Base-by-base conservation (phyloP, 1,140 invertebrate species). In the Drosophila bocki region DNA sequence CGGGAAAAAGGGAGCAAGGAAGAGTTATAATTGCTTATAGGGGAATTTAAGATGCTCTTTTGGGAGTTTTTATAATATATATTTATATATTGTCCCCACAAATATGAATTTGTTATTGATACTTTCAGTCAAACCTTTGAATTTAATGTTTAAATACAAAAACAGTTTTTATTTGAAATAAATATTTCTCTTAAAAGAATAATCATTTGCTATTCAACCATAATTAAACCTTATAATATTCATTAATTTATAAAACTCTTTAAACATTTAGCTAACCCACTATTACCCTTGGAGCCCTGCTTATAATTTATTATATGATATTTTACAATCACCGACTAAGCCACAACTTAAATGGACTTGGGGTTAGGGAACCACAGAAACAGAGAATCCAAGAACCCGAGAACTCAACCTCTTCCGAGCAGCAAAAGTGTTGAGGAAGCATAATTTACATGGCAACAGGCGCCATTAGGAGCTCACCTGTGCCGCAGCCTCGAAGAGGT, bases 401-500 rank as follows among this genome's bases (percentile, higher is more conserved):
- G n/a, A 51, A 32, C 4, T 15, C 8, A 5, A 32, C 15, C 6
- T 13, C 42, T 26, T 3, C 26, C 42, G 35, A 22, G 3, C 53
- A 22, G 22, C 50, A 45, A 67, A 88, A 88, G 85, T 91, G 85
- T 90, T 80, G 82, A 82, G 81, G 88, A 91, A 84, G 81, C 84
- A 91, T 91, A 91, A 91, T 91, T 87, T 91, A 91, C 88, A 91
- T 91, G 88, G 84, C 84, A 91, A 91, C 84, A 91, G 85, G 88
- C 88, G 88, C 88, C 88, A 72, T 72, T 72, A 72, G 67, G 72
- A 68, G 56, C 60, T 39, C 67, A 61, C 68, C 41, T 62, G 67
- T 33, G 33, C 42, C 7, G 35, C 8, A 1, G 53, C 19, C 19
- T 13, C 13, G 11, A 8, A 42, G 32, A 41, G 29, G 37, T 12